phyloP scores from a whole-genome alignment of 2,888 invertebrate species.

The Pandemis cinnamomeana region DNA sequence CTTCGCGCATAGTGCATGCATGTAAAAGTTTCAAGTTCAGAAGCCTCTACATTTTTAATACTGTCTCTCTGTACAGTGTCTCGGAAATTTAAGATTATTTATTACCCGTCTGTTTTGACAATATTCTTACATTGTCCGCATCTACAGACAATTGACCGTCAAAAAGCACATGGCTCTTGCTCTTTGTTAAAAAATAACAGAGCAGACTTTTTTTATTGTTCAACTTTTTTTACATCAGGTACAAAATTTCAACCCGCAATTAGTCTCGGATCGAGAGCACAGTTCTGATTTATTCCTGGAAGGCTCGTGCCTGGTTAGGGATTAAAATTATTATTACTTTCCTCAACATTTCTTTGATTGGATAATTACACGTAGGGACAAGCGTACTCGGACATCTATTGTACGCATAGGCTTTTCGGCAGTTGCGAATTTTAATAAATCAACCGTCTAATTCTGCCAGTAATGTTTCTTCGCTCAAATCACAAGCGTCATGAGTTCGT shows the following conservation, averaged over 20 bases:
- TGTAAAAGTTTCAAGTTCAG: too few relatives aligned
- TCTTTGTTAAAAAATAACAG: not conserved
- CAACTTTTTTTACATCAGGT: not conserved
- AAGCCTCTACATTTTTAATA: too few relatives aligned
- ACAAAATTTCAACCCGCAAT: not conserved
- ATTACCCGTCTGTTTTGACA: not conserved
- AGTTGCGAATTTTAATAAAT: too few relatives aligned
- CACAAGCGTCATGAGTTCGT: too few relatives aligned
- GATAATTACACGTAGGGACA: not conserved
- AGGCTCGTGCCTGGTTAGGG: not conserved
- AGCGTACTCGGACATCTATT: too few relatives aligned
- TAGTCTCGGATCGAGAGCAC: not conserved
- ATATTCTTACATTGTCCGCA: not conserved
- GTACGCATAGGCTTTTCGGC: too few relatives aligned
- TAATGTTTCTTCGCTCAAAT: too few relatives aligned
- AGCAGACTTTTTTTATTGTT: not conserved
- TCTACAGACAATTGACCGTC: not conserved
- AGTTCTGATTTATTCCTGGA: not conserved
- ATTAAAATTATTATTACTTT: conserved; percentile 4
- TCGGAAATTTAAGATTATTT: not conserved
- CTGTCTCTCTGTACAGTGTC: too few relatives aligned
- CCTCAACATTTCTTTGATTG: not conserved
- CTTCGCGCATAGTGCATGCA: too few relatives aligned
- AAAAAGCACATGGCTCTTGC: not conserved
- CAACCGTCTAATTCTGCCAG: too few relatives aligned